phyloP scores from a whole-genome alignment of 1,140 invertebrate genomes.

The Drosophila tani region DNA sequence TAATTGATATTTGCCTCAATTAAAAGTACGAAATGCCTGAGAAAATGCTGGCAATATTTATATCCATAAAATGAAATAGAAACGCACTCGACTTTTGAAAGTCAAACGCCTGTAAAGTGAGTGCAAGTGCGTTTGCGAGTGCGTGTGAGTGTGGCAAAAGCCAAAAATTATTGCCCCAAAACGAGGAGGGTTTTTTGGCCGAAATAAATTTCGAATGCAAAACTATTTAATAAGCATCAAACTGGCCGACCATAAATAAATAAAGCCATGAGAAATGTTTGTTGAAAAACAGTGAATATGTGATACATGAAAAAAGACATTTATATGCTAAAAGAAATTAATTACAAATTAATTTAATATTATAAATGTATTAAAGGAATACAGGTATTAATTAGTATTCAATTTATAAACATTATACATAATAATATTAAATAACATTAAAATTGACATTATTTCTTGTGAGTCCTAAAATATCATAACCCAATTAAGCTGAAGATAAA shows the following conservation, averaged over 20 bases:
- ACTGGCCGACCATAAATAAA: conserved; percentile 68
- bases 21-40: conserved; percentile 36
- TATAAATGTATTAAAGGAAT: background rate
- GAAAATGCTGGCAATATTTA: conserved; percentile 41
- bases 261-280: conserved; percentile 54
- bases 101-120: conserved; percentile 49
- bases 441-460: too few species aligned
- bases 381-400: background rate
- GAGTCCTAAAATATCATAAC: too few species aligned
- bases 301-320: background rate
- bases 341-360: background rate
- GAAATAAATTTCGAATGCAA: conserved; percentile 73
- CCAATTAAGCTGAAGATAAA: too few species aligned
- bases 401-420: too few species aligned
- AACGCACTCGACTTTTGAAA: conserved; percentile 41
- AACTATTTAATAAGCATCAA: conserved; percentile 81
- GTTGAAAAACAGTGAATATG: conserved; percentile 11
- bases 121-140: conserved; percentile 25
- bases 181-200: conserved; percentile 22
- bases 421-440: too few species aligned
- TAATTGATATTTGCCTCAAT: conserved; percentile 48
- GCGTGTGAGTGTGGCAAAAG: conserved; percentile 27
- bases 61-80: conserved; percentile 37
- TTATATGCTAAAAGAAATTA: too few species aligned
- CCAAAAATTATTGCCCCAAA: conserved; percentile 61